Base-by-base conservation (phyloP, 2,888 invertebrate species). In the Euclidia mi region DNA sequence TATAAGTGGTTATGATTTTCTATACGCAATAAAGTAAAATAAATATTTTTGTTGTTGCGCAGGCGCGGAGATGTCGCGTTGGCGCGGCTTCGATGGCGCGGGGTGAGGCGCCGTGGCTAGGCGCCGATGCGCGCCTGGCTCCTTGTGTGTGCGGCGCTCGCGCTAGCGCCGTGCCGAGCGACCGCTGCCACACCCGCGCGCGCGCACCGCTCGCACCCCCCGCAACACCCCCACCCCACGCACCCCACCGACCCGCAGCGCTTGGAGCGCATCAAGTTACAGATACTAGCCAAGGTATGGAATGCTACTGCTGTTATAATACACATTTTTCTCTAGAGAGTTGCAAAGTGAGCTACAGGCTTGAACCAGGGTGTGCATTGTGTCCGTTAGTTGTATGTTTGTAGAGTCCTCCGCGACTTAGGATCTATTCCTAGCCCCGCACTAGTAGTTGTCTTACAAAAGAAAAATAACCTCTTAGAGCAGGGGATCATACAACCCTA, bases 121-220 rank as follows among this genome's bases (percentile, higher is more conserved):
- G 91, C 92, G 92, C 93, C 89, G 78, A 92, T 92, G 87, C 87
- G 87, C 87, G 93, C 91, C 91, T 91, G 92, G 90, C 92, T 91
- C 82, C 79, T 91, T 62, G 88, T 92, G 91, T 91, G 91, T 89
- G 93, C 92, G 92, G 89, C 90, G 90, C 90, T 89, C 84, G 92
- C 92, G 89, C 89, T 91, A 82, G 90, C 89, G 90, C 88, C 88
- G 84, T 83, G 87, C 88, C 87, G 89, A 85, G 89, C 90, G 88
- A 85, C 88, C 89, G 88, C 90, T 81, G 89, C 90, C 88, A 84
- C 88, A 88, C 87, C 90, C 81, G 76, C 82, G 74, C 82, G 71
- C 73, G 67, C 78, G 65, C 81, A 66, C 29, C 56, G 38, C 44
- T 20, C 43, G 38, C 55, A 29, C 31, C 40, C 69, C 43, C 65